phyloP scores from a whole-genome alignment of 2,797 vertebrate genomes.

The Tragelaphus oryx region DNA sequence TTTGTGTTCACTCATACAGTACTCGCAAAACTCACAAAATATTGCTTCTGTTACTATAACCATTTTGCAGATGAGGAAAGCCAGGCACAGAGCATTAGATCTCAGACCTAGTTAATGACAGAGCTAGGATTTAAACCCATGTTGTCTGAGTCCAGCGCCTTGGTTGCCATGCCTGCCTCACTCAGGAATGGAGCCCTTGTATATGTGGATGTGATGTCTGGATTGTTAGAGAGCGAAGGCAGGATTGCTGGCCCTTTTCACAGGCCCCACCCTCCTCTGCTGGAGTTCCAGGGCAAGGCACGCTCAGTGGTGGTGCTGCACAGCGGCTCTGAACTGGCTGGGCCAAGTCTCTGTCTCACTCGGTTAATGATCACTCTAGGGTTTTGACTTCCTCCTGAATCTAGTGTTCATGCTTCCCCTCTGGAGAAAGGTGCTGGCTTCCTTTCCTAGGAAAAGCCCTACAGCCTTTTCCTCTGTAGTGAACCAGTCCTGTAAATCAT shows the following conservation, averaged over 20 bases:
- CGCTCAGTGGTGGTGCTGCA: not conserved
- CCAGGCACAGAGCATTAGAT: not conserved
- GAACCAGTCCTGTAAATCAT: constrained; percentile 5
- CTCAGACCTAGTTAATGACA: not conserved
- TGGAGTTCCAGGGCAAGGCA: not conserved
- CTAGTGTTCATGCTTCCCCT: not conserved
- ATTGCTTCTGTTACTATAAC: not conserved
- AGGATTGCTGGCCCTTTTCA: not conserved
- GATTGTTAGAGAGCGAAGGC: not conserved
- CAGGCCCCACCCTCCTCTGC: not conserved
- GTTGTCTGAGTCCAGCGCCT: not conserved
- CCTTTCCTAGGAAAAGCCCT: not conserved
- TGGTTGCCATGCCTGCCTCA: not conserved
- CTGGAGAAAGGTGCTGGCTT: not conserved
- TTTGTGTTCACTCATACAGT: not conserved
- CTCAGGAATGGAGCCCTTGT: not conserved
- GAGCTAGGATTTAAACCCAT: not conserved
- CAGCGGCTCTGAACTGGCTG: not conserved
- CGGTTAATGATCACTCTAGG: not conserved
- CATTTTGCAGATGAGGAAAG: constrained; percentile 5
- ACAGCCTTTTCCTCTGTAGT: not conserved
- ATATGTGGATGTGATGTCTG: not conserved
- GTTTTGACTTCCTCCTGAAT: constrained; percentile 34
- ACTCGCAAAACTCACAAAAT: not conserved
- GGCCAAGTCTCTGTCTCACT: not conserved